Base-by-base conservation (phyloP, 2,888 invertebrate genomes). In the Drosophila antonietae region DNA sequence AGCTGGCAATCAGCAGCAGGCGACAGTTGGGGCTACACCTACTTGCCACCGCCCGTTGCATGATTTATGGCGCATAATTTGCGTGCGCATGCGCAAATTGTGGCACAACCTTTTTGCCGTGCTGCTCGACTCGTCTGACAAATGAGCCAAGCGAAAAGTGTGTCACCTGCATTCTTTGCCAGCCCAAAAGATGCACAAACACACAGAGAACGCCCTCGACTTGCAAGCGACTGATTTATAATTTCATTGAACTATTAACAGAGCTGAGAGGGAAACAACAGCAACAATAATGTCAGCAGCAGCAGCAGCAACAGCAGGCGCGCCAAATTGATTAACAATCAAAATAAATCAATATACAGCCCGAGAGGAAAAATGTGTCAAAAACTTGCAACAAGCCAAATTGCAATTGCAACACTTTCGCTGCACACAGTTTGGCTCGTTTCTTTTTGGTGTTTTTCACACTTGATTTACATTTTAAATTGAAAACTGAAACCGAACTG, bases 31-130 rank as follows among this genome's bases (percentile, higher is more conserved):
- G 76, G 88, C 81, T 71, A 78, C 87, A 75, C 87, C 87, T 81
- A 82, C 89, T 67, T 66, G 47, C 67, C 68, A 52, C 44, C 65
- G 64, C 39, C 57, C 43, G 58, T 68, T 75, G 69, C 78, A 78
- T 87, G 86, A 87, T 89, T 87, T 87, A 87, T 89, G 80, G 70
- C 73, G 87, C 87, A 82, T 89, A 87, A 87, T 86, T 89, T 89
- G 86, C 89, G 89, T 88, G 84, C 89, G 84, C 89, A 87, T 79
- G 86, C 86, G 86, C 80, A 82, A 86, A 88, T 86, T 87, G 89
- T 81, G 68, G 69, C 80, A 66, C 73, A 81, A 70, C 74, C 84
- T 84, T 75, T 77, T 77, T 79, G 58, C 62, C 59, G 60, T 15
- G 76, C 72, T 80, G 33, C 33, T n/a, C 31, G 31, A 4, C 31